These are phyloP conservation scores for Drosophila phalerata DNA, from an alignment of 2,888 invertebrate genomes.

Conservation along the genomic window DNA sequence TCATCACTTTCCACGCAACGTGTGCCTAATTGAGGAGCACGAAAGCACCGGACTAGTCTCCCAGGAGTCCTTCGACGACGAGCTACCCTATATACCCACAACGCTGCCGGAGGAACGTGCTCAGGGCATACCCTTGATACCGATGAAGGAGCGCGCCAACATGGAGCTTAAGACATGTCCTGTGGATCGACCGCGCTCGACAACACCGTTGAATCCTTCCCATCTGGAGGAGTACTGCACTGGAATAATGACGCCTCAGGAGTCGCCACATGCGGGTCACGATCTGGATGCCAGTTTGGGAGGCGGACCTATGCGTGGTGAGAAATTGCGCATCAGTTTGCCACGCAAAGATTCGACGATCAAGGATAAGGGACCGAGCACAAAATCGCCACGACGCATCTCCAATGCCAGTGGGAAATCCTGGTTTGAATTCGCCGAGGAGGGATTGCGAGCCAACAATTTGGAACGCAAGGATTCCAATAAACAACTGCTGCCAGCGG, in stretches of 20 bases:
- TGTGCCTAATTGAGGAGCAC: constrained; percentile 87
- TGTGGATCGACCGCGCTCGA: constrained; percentile 90
- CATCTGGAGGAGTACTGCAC: constrained; percentile 90
- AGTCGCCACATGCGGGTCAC: constrained; percentile 36
- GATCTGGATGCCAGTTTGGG: constrained; percentile 38
- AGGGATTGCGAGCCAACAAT: constrained; percentile 86
- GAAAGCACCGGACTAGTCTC: constrained; percentile 92
- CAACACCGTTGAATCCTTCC: constrained; percentile 90
- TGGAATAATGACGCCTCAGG: constrained; percentile 82
- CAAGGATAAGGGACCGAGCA: constrained; percentile 83
- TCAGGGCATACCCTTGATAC: constrained; percentile 92
- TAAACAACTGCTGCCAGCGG: constrained; percentile 73
- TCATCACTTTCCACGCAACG: constrained; percentile 87
- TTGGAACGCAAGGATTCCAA: constrained; percentile 82
- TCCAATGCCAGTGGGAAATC: constrained; percentile 86
- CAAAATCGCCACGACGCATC: constrained; percentile 87
- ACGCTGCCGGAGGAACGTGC: constrained; percentile 94
- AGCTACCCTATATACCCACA: constrained; percentile 95
- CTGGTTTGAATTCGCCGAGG: constrained; percentile 89
- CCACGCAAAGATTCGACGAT: constrained; percentile 87
- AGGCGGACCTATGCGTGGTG: constrained; percentile 84
- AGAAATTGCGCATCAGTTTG: constrained; percentile 90
- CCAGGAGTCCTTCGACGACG: constrained; percentile 94
- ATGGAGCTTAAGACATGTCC: constrained; percentile 89
- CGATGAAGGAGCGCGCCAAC: constrained; percentile 90